These are phyloP conservation scores for Myocastor coypus DNA, from an alignment of 2,113 vertebrate genomes.

Conservation along the genomic window DNA sequence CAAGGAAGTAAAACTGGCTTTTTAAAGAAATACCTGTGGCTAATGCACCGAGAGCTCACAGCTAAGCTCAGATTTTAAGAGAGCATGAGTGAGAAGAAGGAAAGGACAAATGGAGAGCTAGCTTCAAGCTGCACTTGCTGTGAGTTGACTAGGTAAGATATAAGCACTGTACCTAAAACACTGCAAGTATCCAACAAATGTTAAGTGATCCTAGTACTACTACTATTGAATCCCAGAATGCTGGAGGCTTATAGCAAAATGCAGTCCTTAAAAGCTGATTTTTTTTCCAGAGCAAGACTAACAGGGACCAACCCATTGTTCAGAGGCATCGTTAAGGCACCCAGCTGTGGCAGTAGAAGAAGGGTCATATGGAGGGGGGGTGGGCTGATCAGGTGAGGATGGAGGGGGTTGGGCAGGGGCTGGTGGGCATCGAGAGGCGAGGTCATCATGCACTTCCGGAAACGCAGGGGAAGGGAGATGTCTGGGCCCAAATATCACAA, in stretches of 20 bases:
- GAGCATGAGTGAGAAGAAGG: neutral
- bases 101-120: neutral
- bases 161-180: neutral
- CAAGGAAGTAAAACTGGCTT: neutral
- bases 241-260: neutral
- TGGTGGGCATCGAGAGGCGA: no score
- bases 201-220: neutral
- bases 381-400: no score
- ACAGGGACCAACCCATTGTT: slow-evolving; percentile 9
- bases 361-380: no score
- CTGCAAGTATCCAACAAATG: neutral
- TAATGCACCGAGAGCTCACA: neutral
- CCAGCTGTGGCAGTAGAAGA: no score
- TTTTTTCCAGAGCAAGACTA: slow-evolving; percentile 44
- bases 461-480: no score
- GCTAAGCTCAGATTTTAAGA: slow-evolving; percentile 34
- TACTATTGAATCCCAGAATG: neutral
- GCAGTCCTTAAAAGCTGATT: slow-evolving; percentile 32
- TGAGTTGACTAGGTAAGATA: neutral
- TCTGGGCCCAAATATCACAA: no score
- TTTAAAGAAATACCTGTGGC: neutral
- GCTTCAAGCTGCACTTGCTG: neutral
- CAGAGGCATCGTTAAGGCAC: neutral
- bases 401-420: no score
- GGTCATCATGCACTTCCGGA: no score